A percentile compares a stretch with the other conserved stretches of the same genome.
These are phyloP conservation scores for Axis porcinus DNA, from an alignment of 2,113 vertebrate species.

Conservation along the genomic window DNA sequence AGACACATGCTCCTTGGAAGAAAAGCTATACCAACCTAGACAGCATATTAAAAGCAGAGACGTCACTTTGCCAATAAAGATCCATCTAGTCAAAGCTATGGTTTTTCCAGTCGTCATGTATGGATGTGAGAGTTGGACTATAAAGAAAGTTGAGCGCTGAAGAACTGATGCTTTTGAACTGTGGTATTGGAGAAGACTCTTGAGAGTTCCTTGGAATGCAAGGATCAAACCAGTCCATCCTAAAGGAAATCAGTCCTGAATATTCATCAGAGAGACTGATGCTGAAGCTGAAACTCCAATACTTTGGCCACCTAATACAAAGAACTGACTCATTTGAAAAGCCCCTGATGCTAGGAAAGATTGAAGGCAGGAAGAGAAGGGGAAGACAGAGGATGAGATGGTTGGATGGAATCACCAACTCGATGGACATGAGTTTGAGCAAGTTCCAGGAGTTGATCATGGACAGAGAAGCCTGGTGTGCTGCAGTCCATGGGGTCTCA, in stretches of 20 bases:
- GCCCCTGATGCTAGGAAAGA: not conserved
- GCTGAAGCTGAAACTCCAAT: not conserved
- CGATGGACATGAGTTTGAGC: not conserved
- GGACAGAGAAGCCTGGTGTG: not conserved
- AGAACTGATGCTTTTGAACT: not conserved
- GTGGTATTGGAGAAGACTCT: not conserved
- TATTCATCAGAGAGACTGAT: not conserved
- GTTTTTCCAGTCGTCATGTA: not conserved
- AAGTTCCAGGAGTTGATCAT: not conserved
- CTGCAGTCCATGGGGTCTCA: not conserved
- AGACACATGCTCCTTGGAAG: too few relatives aligned
- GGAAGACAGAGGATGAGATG: not conserved
- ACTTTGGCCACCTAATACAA: not conserved
- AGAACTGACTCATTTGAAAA: not conserved
- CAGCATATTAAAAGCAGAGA: not conserved
- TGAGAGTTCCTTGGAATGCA: not conserved
- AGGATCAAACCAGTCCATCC: not conserved
- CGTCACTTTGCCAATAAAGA: not conserved
- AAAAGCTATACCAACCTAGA: not conserved
- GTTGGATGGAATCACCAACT: not conserved
- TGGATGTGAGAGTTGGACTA: not conserved
- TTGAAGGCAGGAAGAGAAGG: not conserved
- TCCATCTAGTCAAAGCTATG: not conserved
- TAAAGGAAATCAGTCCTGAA: not conserved
- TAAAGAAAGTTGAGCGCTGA: accelerated